Base-by-base conservation (phyloP, 2,888 invertebrate genomes). In the Ophion slaviceki region DNA sequence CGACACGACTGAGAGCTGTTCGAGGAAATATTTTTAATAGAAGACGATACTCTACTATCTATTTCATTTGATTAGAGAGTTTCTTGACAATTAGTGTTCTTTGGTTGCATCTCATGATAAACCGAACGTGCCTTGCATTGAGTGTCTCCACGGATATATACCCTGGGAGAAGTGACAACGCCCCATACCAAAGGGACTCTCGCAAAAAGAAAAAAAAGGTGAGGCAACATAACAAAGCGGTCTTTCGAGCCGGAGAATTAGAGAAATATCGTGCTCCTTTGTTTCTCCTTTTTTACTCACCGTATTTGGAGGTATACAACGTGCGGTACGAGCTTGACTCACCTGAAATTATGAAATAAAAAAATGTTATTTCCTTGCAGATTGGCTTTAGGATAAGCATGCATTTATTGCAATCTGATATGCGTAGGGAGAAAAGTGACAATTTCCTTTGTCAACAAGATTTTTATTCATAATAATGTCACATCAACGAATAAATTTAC, bases 321-420 rank as follows among this genome's bases (percentile, higher is more conserved):
- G 28, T 20, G 53, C 14, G 66, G 45, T 11, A 40, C 62, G 24
- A 77, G 62, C 71, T 78, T 57, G 74, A 85, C 85, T 85, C 75
- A 82, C 85, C 82, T 85, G 85, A 61, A 82, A 85, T 61, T 66
- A 59, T 76, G 62, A 85, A 80, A 76, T 61, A 71, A 82, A 85
- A 82, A 14, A 82, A 67, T 61, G 28, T 82, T 76, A 80, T 85
- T 72, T 85, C 62, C 72, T 47, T 40, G 20, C 32, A 61, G 70
- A 71, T 67, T 61, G 32, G 57, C 17, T 68, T 24, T 6, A 28
- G 5, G 57, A 32, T 40, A 40, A 40, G 8, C 24, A 82, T 57
- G 7, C 71, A 67, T 28, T 32, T 11, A 1, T 11, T 53, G 53
- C 14, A 53, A 11, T 1, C 14, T 53, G 14, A 4, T 53, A 53